A percentile compares a stretch with the other conserved stretches of the same genome.
Conservation (phyloP, 30 jellyfish, hydroid and myxozoan genomes). For the Aurelia aurita complex sp. Pacific region DNA sequence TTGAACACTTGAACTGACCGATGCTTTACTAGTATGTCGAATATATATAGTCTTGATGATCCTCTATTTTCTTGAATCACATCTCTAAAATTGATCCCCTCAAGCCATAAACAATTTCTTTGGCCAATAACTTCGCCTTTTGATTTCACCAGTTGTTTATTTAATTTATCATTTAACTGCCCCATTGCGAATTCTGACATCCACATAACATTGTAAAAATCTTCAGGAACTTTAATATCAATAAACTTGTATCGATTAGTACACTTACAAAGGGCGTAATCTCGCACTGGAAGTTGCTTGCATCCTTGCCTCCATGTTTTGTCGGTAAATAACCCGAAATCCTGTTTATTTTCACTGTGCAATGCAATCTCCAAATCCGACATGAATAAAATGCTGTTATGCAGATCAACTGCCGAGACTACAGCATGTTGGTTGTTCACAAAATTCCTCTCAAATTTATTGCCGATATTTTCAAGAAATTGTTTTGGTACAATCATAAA, state of each 20-base stretch:
- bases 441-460: background rate
- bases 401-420: slow-evolving; percentile 67
- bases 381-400: slow-evolving; percentile 41
- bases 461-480: slow-evolving; percentile 25
- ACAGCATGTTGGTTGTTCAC: slow-evolving; percentile 66
- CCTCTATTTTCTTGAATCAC: slow-evolving; percentile 13
- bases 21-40: slow-evolving; percentile 59
- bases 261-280: slow-evolving; percentile 84
- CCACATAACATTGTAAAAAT: slow-evolving; percentile 59
- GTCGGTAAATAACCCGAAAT: slow-evolving; percentile 54
- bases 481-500: slow-evolving; percentile 61
- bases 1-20: slow-evolving; percentile 58
- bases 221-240: background rate
- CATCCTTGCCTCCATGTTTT: slow-evolving; percentile 56
- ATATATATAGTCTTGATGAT: slow-evolving; percentile 24
- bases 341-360: background rate
- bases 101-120: slow-evolving; percentile 53
- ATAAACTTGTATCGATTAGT: slow-evolving; percentile 10
- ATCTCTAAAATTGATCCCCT: slow-evolving; percentile 47
- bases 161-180: slow-evolving; percentile 54
- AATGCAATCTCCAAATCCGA: slow-evolving; percentile 14
- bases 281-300: slow-evolving; percentile 54
- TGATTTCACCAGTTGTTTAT: background rate
- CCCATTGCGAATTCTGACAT: slow-evolving; percentile 88
- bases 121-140: background rate